Evolutionary conservation across 2,888 invertebrate genomes (phyloP).

Genomic region (Branchellion lobata): DNA sequence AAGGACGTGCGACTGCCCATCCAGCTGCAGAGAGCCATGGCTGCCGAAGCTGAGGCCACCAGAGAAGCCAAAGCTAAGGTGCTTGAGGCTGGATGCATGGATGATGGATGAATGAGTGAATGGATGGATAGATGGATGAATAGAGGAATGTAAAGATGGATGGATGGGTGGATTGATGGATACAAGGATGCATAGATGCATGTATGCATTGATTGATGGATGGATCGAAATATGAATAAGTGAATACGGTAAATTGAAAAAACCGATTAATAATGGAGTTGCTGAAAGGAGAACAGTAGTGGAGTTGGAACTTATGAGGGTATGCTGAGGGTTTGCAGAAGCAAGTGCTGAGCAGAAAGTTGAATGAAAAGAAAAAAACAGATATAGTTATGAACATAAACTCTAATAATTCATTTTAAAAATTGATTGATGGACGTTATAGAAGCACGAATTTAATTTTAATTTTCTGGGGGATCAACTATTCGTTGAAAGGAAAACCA

Average conservation of each 20-base stretch:
- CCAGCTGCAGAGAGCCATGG: constrained; percentile 57
- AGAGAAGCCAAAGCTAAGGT: constrained; percentile 46
- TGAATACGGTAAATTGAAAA: background rate
- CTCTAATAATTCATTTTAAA: no score
- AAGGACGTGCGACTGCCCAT: constrained; percentile 57
- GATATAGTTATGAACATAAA: background rate
- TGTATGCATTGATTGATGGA: background rate
- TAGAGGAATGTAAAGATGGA: background rate
- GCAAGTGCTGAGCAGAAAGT: background rate
- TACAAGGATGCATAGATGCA: constrained; percentile 1
- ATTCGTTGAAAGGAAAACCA: no score
- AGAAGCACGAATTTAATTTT: no score
- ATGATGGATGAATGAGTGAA: background rate
- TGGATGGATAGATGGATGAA: background rate
- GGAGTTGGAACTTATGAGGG: background rate
- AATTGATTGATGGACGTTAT: no score
- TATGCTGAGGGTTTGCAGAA: background rate
- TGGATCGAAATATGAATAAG: no score
- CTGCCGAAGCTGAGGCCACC: constrained; percentile 55
- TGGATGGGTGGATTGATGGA: background rate
- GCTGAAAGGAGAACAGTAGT: background rate
- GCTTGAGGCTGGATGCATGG: background rate
- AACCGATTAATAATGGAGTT: background rate
- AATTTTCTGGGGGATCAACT: no score
- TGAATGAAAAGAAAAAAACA: background rate